phyloP scores from a whole-genome alignment of 2,888 invertebrate species.

The Heliconius charithonia region DNA sequence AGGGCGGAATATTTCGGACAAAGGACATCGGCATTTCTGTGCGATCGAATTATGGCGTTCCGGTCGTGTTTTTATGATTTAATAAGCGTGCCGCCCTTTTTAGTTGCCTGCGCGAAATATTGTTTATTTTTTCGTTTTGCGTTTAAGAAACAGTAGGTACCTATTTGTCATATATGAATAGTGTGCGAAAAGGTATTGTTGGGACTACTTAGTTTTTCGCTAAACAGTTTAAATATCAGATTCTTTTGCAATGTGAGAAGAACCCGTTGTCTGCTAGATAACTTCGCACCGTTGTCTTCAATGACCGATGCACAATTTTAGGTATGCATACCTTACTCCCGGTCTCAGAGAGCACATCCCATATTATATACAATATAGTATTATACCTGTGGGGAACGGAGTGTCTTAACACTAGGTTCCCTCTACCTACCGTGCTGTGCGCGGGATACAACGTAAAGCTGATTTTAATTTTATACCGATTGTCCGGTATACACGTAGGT shows the following conservation, averaged over 20 bases:
- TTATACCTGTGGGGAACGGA: too few relatives aligned
- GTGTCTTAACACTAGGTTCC: too few relatives aligned
- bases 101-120: constrained; percentile 2
- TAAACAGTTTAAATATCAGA: neutral
- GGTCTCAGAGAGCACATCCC: too few relatives aligned
- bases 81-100: constrained; percentile 19
- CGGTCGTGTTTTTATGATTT: constrained; percentile 30
- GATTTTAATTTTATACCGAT: constrained; percentile 35
- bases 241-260: neutral
- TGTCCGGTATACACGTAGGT: constrained; percentile 28
- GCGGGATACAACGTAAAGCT: too few relatives aligned
- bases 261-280: neutral
- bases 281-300: neutral
- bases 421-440: too few relatives aligned
- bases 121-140: neutral
- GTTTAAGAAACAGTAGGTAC: neutral
- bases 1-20: constrained; percentile 48
- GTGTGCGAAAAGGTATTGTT: too few relatives aligned
- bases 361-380: too few relatives aligned
- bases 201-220: too few relatives aligned
- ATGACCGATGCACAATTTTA: neutral
- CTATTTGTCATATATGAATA: neutral
- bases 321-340: neutral
- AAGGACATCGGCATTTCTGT: constrained; percentile 37
- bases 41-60: constrained; percentile 25